phyloP scores from a whole-genome alignment of 2,113 vertebrate genomes.

The Gobiocypris rarus region DNA sequence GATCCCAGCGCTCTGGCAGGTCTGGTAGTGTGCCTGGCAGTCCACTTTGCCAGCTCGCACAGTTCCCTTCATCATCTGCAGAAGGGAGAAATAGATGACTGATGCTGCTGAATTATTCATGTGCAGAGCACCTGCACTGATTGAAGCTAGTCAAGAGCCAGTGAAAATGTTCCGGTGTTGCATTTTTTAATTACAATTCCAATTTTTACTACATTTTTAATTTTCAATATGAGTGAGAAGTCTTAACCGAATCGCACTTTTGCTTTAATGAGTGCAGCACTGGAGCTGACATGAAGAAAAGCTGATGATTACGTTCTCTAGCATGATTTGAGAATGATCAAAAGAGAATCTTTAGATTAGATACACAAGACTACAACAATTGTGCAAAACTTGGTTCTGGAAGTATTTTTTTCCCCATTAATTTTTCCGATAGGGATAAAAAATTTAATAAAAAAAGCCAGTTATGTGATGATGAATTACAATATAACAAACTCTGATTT shows the following conservation, averaged over 20 bases:
- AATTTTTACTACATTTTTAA: neutral
- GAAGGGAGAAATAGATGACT: neutral
- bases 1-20: slow-evolving; percentile 88
- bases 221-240: neutral
- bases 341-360: neutral
- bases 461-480: neutral
- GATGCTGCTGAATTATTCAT: neutral
- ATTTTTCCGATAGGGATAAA: neutral
- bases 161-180: neutral
- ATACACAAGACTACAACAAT: neutral
- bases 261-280: neutral
- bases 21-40: slow-evolving; percentile 86
- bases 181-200: neutral
- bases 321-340: neutral
- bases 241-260: neutral
- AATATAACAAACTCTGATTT: neutral
- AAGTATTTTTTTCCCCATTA: neutral
- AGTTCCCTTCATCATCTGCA: slow-evolving; percentile 86
- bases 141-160: neutral
- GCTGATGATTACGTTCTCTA: neutral
- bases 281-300: neutral
- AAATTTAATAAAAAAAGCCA: no score
- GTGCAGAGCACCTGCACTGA: neutral
- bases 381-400: neutral
- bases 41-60: slow-evolving; percentile 93